Evolutionary conservation across 1,140 invertebrate species (phyloP).

Genomic region (Drosophila albomicans): DNA sequence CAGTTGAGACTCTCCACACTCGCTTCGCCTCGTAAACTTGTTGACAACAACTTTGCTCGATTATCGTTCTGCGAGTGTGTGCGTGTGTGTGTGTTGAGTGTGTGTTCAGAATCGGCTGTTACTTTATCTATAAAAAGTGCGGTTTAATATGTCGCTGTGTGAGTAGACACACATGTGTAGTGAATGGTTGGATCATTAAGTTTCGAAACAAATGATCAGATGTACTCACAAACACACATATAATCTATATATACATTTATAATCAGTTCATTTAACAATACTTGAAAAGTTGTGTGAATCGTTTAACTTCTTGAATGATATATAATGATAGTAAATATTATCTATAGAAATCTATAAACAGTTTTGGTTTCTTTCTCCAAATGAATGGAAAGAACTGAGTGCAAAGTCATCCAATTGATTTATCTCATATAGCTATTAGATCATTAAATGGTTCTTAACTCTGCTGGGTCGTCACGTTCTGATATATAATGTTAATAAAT

Average conservation of each 20-base stretch:
- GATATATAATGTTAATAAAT: no score
- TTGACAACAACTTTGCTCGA: constrained; percentile 70
- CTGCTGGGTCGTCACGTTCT: no score
- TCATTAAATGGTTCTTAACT: no score
- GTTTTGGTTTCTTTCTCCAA: not conserved
- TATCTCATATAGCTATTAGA: no score
- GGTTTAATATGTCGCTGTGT: constrained; percentile 21
- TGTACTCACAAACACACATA: not conserved
- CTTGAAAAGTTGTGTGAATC: not conserved
- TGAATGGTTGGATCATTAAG: constrained; percentile 24
- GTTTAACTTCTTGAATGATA: no score
- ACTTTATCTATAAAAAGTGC: constrained; percentile 63
- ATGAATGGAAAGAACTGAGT: not conserved
- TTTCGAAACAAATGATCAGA: constrained; percentile 15
- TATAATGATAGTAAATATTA: not conserved
- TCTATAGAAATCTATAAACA: no score
- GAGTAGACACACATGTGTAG: not conserved
- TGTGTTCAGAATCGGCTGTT: constrained; percentile 67
- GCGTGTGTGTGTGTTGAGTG: constrained; percentile 35
- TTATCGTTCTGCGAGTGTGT: constrained; percentile 47
- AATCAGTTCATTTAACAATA: not conserved
- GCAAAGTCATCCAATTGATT: no score
- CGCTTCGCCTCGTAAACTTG: constrained; percentile 62
- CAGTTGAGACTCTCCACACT: constrained; percentile 14
- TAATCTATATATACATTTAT: constrained; percentile 6